Percentiles rank a stretch among this genome's conserved stretches.
Conservation (phyloP, 2,888 invertebrate species). For the Drosophila yooni region DNA sequence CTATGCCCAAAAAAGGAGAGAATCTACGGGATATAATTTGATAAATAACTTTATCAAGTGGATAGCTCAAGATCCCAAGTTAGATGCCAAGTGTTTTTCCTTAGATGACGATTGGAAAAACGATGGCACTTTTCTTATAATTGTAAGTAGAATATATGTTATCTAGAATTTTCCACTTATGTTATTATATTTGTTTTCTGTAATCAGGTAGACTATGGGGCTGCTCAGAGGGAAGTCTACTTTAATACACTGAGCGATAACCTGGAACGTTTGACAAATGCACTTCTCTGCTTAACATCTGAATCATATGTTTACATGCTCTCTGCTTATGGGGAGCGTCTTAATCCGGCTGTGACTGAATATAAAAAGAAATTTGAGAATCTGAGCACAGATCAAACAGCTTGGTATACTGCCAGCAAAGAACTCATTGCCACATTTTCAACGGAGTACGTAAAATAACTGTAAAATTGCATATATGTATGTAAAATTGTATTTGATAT, state of each 20-base stretch:
- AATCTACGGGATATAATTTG: constrained; percentile 57
- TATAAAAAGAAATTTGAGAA: constrained; percentile 36
- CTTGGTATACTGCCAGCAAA: constrained; percentile 69
- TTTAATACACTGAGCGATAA: constrained; percentile 74
- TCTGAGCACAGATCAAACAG: constrained; percentile 17
- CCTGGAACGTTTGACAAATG: constrained; percentile 57
- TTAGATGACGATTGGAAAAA: constrained; percentile 79
- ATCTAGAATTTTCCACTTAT: background rate
- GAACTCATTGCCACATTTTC: constrained; percentile 64
- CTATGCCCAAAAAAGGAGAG: constrained; percentile 41
- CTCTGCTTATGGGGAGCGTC: constrained; percentile 52
- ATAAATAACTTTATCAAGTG: constrained; percentile 75
- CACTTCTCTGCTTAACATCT: constrained; percentile 63
- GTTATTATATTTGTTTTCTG: background rate
- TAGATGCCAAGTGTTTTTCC: constrained; percentile 56
- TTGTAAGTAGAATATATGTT: constrained; percentile 54
- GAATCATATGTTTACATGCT: constrained; percentile 24
- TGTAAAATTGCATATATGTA: background rate
- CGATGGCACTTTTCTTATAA: constrained; percentile 82
- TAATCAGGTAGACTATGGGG: constrained; percentile 12
- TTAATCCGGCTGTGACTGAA: constrained; percentile 50
- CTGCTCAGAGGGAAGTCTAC: constrained; percentile 11
- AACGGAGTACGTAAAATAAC: constrained; percentile 58
- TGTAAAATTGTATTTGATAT: background rate
- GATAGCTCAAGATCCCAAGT: constrained; percentile 56